A percentile compares a stretch with the other conserved stretches of the same genome.
Evolutionary conservation across 2,797 vertebrate species (phyloP).

Genomic region (Sebastes taczanowskii): DNA sequence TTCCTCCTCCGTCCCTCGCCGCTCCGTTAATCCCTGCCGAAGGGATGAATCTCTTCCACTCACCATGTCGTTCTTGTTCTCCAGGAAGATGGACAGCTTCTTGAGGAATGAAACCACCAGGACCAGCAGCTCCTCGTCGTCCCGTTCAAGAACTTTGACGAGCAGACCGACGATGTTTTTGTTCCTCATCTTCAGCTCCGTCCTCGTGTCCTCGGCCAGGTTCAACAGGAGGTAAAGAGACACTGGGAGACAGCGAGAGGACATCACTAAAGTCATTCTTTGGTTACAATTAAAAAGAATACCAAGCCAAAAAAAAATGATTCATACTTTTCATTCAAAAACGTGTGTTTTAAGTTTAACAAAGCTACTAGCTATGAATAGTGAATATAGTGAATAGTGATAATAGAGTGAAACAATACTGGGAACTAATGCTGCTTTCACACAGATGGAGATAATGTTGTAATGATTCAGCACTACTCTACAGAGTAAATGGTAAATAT

Average conservation of each 20-base stretch:
- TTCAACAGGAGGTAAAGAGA: conserved; percentile 94
- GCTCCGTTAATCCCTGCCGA: neutral
- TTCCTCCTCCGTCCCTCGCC: neutral
- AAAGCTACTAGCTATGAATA: no score
- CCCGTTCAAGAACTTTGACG: conserved; percentile 93
- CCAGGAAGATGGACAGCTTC: conserved; percentile 97
- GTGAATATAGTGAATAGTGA: no score
- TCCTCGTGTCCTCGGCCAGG: conserved; percentile 95
- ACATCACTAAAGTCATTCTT: neutral
- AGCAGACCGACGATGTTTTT: conserved; percentile 97
- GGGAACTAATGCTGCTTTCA: neutral
- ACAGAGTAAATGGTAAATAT: neutral
- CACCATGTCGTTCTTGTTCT: conserved; percentile 99
- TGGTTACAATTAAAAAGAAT: no score
- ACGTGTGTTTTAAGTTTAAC: no score
- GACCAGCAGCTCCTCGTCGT: conserved; percentile 95
- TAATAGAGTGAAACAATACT: neutral
- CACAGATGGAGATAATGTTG: neutral
- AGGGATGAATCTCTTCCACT: conserved; percentile 27
- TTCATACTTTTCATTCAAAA: neutral
- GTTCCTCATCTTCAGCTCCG: conserved; percentile 98
- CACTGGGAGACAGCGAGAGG: conserved; percentile 74
- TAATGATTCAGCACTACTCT: neutral
- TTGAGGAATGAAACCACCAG: conserved; percentile 96
- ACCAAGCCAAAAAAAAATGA: neutral